phyloP scores from a whole-genome alignment of 2,113 vertebrate genomes.

The Guaruba guarouba region DNA sequence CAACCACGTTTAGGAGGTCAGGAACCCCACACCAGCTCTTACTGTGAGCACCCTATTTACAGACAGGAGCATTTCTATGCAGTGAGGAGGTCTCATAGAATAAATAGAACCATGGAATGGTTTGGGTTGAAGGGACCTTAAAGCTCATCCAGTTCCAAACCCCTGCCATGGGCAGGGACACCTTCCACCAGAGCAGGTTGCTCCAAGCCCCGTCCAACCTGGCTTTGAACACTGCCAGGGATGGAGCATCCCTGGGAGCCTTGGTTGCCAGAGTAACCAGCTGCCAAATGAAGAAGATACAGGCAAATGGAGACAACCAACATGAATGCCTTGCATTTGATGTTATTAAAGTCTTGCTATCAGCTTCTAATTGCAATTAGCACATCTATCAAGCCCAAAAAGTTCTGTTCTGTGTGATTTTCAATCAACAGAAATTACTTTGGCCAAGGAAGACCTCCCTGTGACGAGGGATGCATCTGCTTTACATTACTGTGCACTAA shows the following conservation, averaged over 20 bases:
- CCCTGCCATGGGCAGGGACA: neutral
- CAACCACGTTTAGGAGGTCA: neutral
- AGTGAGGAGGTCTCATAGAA: neutral
- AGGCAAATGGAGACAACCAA: neutral
- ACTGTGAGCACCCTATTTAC: neutral
- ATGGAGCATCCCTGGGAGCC: neutral
- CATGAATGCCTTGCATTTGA: neutral
- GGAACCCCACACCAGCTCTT: neutral
- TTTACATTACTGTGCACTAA: neutral
- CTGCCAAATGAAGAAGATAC: neutral
- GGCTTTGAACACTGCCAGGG: neutral
- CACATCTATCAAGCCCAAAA: rapidly evolving
- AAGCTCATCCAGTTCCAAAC: neutral
- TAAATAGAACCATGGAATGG: neutral
- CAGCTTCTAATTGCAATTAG: neutral
- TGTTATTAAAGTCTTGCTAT: neutral
- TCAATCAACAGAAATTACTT: rapidly evolving
- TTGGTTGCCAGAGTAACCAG: neutral
- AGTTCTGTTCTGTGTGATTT: rapidly evolving
- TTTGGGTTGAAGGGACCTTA: neutral
- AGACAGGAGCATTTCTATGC: neutral
- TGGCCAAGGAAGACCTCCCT: neutral
- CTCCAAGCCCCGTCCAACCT: neutral
- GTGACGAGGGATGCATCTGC: neutral
- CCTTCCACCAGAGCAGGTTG: neutral